Evolutionary conservation across 1,140 invertebrate species (phyloP).

Genomic region (Plectus sambesii): DNA sequence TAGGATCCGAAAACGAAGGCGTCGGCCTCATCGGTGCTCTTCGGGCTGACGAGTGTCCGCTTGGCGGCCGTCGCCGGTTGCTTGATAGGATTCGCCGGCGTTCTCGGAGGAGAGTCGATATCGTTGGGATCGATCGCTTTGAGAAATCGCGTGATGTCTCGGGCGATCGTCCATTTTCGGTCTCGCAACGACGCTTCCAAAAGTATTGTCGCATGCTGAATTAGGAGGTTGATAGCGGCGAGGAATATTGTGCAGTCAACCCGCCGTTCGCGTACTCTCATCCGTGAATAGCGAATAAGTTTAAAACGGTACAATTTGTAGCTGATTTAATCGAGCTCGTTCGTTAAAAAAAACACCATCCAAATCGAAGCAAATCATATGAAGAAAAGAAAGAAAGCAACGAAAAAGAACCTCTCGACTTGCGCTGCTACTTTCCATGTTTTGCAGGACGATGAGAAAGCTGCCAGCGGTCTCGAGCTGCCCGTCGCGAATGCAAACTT

Average conservation of each 20-base stretch:
- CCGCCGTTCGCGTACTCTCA: no score
- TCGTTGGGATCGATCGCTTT: slow-evolving; percentile 62
- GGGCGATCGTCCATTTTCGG: slow-evolving; percentile 80
- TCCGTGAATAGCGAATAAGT: no score
- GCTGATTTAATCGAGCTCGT: no score
- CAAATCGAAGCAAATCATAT: no score
- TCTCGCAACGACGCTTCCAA: slow-evolving; percentile 81
- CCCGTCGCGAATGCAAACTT: slow-evolving; percentile 72
- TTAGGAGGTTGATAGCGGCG: no score
- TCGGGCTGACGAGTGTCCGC: no score
- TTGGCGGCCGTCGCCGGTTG: not conserved
- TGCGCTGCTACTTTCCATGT: slow-evolving; percentile 47
- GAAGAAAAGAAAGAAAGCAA: slow-evolving; percentile 47
- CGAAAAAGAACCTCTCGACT: slow-evolving; percentile 42
- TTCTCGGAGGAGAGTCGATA: slow-evolving; percentile 19
- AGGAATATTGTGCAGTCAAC: no score
- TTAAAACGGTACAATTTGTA: no score
- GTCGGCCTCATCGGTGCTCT: no score
- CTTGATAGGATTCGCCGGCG: not conserved
- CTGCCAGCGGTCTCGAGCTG: slow-evolving; percentile 90
- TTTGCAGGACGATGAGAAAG: slow-evolving; percentile 81
- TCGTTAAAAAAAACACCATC: no score
- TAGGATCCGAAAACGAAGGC: no score
- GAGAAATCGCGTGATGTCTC: slow-evolving; percentile 83
- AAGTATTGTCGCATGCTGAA: slow-evolving; percentile 83